phyloP scores from a whole-genome alignment of 2,113 vertebrate species.

The Ploceus nigricollis region DNA sequence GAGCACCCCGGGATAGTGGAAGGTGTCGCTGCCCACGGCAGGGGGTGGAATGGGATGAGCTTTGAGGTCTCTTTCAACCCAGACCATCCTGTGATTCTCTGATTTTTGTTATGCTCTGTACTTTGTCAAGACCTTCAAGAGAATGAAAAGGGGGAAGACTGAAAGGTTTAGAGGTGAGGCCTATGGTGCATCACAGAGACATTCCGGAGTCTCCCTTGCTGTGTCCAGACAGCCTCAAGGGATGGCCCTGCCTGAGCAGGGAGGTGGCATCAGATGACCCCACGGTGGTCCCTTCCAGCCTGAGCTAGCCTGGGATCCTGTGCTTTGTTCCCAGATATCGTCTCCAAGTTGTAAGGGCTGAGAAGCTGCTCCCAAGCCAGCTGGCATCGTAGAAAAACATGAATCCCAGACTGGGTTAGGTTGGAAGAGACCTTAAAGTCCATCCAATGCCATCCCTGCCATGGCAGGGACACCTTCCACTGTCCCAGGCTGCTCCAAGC shows the following conservation, averaged over 20 bases:
- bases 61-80: neutral
- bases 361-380: neutral
- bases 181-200: rapidly evolving
- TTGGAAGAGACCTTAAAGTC: neutral
- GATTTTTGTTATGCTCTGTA: neutral
- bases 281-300: neutral
- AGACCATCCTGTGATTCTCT: too few species aligned
- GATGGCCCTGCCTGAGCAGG: neutral
- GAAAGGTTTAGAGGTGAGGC: neutral
- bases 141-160: neutral
- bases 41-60: neutral
- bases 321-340: rapidly evolving
- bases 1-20: neutral
- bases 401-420: neutral
- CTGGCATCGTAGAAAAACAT: rapidly evolving
- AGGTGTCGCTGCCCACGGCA: neutral
- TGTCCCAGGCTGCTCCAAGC: rapidly evolving
- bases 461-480: neutral
- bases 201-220: rapidly evolving
- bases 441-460: neutral
- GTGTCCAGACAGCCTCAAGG: neutral
- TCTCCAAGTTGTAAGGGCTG: rapidly evolving
- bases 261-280: neutral
- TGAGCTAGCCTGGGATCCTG: neutral
- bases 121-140: neutral